Conservation (phyloP, 64 coral and sea anemone genomes). For the Orbicella faveolata region DNA sequence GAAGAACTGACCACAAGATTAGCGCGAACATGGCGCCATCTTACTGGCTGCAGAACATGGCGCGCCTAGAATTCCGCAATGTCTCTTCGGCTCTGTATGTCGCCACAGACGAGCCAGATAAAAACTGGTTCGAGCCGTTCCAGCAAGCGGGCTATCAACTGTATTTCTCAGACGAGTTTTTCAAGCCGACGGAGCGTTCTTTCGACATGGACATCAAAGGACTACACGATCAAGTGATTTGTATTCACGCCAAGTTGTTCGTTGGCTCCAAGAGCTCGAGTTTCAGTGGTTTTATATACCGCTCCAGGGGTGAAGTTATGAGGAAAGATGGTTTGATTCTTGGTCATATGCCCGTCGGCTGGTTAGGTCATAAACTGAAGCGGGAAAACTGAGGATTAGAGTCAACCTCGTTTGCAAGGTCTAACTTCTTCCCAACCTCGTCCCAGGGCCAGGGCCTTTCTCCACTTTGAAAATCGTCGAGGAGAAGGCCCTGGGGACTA, state of each 20-base stretch:
- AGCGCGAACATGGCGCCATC: constrained; percentile 40
- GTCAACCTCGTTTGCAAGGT: no score
- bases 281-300: constrained; percentile 55
- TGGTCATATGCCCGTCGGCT: constrained; percentile 33
- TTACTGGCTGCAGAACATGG: constrained; percentile 46
- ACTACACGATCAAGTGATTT: constrained; percentile 44
- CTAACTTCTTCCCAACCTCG: no score
- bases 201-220: constrained; percentile 35
- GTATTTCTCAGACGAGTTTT: constrained; percentile 52
- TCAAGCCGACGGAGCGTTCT: not conserved
- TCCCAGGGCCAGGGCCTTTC: no score
- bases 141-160: constrained; percentile 30
- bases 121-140: constrained; percentile 44
- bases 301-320: constrained; percentile 40
- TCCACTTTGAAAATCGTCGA: no score
- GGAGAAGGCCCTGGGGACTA: no score
- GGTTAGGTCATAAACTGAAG: constrained; percentile 36
- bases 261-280: constrained; percentile 50
- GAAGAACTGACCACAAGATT: constrained; percentile 34
- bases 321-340: constrained; percentile 19
- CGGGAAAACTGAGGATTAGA: not conserved
- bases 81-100: constrained; percentile 15
- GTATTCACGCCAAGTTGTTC: constrained; percentile 30
- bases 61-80: not conserved
- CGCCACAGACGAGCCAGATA: constrained; percentile 39